Evolutionary conservation across 2,888 invertebrate species (phyloP).

Genomic region (Carpatolechia fugitivella): DNA sequence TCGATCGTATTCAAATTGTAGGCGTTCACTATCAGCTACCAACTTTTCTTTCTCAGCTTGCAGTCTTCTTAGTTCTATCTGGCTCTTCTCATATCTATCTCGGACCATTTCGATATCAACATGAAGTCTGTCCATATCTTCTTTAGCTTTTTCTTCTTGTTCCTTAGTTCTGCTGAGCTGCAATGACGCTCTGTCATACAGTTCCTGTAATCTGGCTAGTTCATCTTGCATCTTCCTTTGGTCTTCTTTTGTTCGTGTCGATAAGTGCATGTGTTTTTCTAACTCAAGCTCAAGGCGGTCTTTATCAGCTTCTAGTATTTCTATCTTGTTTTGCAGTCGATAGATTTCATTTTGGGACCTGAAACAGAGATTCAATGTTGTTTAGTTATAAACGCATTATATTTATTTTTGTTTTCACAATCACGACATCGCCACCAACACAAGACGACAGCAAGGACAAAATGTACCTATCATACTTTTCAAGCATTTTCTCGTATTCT

Average conservation of each 20-base stretch:
- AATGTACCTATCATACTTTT: conserved; percentile 92
- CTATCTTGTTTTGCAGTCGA: conserved; percentile 92
- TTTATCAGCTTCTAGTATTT: conserved; percentile 92
- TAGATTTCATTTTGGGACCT: conserved; percentile 94
- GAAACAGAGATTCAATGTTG: conserved; percentile 37
- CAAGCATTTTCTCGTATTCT: conserved; percentile 94
- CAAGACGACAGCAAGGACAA: conserved; percentile 61
- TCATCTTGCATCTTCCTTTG: conserved; percentile 93
- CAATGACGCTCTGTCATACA: conserved; percentile 91
- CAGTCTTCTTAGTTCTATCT: conserved; percentile 89
- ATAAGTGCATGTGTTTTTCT: conserved; percentile 89
- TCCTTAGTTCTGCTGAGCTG: conserved; percentile 93
- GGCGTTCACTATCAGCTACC: conserved; percentile 89
- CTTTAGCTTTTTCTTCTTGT: conserved; percentile 93
- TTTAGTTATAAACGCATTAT: conserved; percentile 6
- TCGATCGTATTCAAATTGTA: conserved; percentile 92
- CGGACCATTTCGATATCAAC: conserved; percentile 92
- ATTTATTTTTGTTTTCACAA: conserved; percentile 23
- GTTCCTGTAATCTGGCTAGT: conserved; percentile 89
- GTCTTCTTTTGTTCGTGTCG: conserved; percentile 90
- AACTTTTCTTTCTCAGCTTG: conserved; percentile 93
- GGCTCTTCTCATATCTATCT: conserved; percentile 92
- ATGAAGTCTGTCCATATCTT: conserved; percentile 86
- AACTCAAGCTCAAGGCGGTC: conserved; percentile 91
- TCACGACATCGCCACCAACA: conserved; percentile 53